phyloP scores from a whole-genome alignment of 2,113 vertebrate genomes.

The Tapirus terrestris region DNA sequence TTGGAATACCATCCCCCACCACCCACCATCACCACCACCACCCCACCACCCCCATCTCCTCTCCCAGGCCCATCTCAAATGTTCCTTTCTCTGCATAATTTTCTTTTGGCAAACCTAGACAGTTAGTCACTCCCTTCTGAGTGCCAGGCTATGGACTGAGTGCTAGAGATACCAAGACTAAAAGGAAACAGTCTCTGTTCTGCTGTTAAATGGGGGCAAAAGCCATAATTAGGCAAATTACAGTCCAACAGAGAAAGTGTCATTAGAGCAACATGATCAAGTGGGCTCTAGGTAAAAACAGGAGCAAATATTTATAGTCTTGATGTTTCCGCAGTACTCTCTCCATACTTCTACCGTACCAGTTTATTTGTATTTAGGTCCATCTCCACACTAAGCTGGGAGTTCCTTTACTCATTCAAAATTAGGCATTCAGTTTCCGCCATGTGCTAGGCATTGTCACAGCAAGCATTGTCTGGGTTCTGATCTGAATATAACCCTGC shows the following conservation, averaged over 20 bases:
- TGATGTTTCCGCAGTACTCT: neutral
- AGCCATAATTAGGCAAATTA: neutral
- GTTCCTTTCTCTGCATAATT: neutral
- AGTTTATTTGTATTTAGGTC: neutral
- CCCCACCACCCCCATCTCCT: neutral
- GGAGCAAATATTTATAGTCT: neutral
- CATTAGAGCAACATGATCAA: neutral
- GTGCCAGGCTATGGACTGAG: neutral
- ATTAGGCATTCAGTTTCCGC: neutral
- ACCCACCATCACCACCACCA: neutral
- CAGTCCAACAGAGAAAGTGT: neutral
- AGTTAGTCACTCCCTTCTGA: neutral
- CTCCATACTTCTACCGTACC: neutral
- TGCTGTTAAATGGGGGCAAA: neutral
- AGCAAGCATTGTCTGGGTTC: neutral
- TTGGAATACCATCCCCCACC: neutral
- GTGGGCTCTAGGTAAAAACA: neutral
- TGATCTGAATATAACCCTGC: neutral
- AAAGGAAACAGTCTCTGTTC: neutral
- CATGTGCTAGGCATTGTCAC: neutral
- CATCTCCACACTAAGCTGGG: neutral
- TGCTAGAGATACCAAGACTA: neutral
- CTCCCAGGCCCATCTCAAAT: neutral
- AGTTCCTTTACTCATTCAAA: neutral
- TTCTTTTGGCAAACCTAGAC: neutral